Percentiles rank a stretch among this genome's conserved stretches.
These are phyloP conservation scores for Trialeurodes vaporariorum DNA, from an alignment of 1,140 invertebrate species.

Conservation along the genomic window DNA sequence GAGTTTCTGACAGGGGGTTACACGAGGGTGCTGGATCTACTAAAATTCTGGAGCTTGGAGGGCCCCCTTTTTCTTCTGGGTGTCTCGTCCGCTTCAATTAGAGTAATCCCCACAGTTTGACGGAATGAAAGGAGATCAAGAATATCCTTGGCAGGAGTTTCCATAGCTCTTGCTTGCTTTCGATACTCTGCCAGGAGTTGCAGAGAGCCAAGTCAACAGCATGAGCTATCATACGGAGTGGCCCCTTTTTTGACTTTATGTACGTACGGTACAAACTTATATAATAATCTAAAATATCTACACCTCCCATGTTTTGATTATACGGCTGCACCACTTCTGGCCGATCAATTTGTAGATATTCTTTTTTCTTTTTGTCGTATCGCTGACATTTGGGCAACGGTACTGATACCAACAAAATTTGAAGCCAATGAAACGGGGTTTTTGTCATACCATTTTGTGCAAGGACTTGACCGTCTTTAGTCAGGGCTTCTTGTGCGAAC, in stretches of 20 bases:
- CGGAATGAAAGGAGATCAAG: too few relatives aligned
- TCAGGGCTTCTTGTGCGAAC: not conserved
- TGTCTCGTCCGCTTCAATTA: too few relatives aligned
- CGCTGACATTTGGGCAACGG: too few relatives aligned
- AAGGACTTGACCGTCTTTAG: not conserved
- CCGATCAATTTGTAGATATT: slow-evolving; percentile 21
- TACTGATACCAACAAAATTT: too few relatives aligned
- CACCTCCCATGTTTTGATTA: slow-evolving; percentile 30
- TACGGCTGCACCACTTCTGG: slow-evolving; percentile 27
- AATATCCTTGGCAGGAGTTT: slow-evolving; percentile 10
- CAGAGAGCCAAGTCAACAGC: slow-evolving; percentile 26
- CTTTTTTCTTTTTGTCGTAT: slow-evolving; percentile 4
- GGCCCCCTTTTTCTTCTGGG: too few relatives aligned
- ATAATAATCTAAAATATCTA: slow-evolving; percentile 28
- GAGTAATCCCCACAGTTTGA: too few relatives aligned
- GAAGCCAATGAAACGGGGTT: too few relatives aligned
- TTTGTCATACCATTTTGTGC: not conserved
- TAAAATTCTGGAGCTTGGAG: too few relatives aligned
- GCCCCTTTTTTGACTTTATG: slow-evolving; percentile 29
- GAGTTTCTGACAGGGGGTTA: too few relatives aligned
- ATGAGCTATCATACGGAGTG: slow-evolving; percentile 27
- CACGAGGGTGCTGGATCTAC: too few relatives aligned
- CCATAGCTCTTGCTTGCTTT: slow-evolving; percentile 18
- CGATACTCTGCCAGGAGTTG: slow-evolving; percentile 28
- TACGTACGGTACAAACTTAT: slow-evolving; percentile 25